Base-by-base conservation (phyloP, 2,797 vertebrate genomes). In the Heteromormyrus szaboi region DNA sequence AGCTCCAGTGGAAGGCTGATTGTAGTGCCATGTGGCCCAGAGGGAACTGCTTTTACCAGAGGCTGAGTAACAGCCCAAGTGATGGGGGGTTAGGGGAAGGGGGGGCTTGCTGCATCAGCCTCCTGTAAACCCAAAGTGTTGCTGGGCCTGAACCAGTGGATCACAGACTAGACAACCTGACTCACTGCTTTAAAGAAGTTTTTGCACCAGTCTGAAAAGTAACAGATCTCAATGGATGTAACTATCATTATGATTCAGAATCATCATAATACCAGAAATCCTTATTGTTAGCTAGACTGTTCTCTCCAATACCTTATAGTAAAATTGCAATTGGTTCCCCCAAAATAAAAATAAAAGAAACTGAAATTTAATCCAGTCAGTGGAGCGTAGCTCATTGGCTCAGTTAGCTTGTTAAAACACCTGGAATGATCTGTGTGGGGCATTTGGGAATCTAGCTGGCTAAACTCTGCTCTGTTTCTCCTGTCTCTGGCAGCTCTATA, bases 401-500 rank as follows among this genome's bases (percentile, higher is more conserved):
- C 54, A 54, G 62, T 65, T 25, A 29, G 25, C 65, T 68, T 14
- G 25, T 68, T 59, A 22, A 1, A 59, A 22, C n/a, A 59, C 56
- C 56, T 17, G n/a, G 29, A 46, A 83, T 44, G 37, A 83, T 83
- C 79, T 83, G 6, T 46, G 41, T 83, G 5, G 17, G 19, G 17
- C 79, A 25, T 46, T n/a, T 83, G 79, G 37, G 6, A 6, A 83
- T 83, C n/a, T 65, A 65, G 2, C 25, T 29, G 2, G 11, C 65
- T 72, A 17, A 76, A 76, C 12, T 76, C 2, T 41, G 29, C 4
- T 37, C 33, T 37, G 33, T 37, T 37, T 37, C 37, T 3, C 37
- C 37, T 37, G 0, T 89, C 3, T 79, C 22, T 91, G 41, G 19
- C 94, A 99, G 98, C 96, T 99, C 87, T 97, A 98, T 89, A 99